A percentile compares a stretch with the other conserved stretches of the same genome.
Conservation (phyloP, 23 tunicate genomes). For the Styela clava region DNA sequence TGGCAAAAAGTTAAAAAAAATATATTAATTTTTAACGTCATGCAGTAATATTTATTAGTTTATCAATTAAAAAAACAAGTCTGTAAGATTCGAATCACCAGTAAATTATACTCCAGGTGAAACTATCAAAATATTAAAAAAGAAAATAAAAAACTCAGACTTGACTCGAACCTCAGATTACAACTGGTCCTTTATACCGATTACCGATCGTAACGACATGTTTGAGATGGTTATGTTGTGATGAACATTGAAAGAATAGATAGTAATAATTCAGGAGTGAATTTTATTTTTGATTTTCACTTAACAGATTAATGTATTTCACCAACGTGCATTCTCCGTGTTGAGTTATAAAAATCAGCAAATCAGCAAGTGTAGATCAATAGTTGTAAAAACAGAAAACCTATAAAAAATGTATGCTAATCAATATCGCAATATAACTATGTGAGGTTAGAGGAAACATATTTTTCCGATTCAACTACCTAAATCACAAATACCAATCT, state of each 20-base stretch:
- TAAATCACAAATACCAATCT: no score
- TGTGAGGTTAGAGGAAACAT: no score
- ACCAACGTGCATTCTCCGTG: conserved; percentile 10
- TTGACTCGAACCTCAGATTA: conserved; percentile 8
- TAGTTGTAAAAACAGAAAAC: conserved; percentile 6
- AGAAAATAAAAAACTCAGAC: background rate
- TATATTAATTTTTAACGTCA: no score
- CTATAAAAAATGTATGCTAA: background rate
- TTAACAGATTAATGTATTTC: background rate
- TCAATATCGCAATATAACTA: no score
- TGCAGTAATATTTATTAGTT: no score
- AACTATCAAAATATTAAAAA: background rate
- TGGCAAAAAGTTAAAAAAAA: background rate
- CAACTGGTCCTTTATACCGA: background rate
- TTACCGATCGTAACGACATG: no score
- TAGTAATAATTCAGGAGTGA: no score
- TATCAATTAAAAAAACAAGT: background rate
- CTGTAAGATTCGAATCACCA: conserved; percentile 1
- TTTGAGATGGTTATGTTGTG: no score
- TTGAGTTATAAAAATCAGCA: background rate
- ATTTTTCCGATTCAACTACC: no score
- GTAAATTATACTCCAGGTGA: background rate
- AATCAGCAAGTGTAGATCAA: conserved; percentile 17
- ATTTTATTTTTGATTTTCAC: no score
- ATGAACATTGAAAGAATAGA: no score